phyloP scores from a whole-genome alignment of 2,797 vertebrate genomes.

The Fistularia tabacaria region DNA sequence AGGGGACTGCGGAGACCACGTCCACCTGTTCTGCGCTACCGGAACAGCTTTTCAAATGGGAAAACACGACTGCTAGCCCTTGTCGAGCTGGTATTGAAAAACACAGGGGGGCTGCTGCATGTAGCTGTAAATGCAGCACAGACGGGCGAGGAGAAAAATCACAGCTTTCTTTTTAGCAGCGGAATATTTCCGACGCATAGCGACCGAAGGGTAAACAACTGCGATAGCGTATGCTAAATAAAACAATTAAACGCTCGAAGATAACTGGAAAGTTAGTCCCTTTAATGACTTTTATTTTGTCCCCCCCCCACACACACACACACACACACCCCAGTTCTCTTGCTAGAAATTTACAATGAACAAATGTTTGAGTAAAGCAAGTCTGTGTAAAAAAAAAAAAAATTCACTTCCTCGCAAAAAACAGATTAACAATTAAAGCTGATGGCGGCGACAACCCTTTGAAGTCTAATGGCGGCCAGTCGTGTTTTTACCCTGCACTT shows the following conservation, averaged over 20 bases:
- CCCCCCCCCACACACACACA: constrained; percentile 7
- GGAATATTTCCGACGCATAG: constrained; percentile 2
- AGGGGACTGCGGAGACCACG: constrained; percentile 43
- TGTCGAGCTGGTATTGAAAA: too few species aligned
- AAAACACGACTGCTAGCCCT: constrained; percentile 1
- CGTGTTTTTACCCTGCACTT: constrained; percentile 23
- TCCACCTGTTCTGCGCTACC: constrained; percentile 53
- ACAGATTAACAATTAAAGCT: constrained; percentile 61
- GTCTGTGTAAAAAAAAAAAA: constrained; percentile 24
- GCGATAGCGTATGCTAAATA: not conserved
- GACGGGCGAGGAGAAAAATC: not conserved
- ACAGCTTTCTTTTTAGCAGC: constrained; percentile 2
- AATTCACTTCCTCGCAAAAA: constrained; percentile 43
- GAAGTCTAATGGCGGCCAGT: constrained; percentile 44
- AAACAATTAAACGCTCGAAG: not conserved
- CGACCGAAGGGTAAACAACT: constrained; percentile 7
- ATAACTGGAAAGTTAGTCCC: constrained; percentile 2
- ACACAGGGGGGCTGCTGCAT: too few species aligned
- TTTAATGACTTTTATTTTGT: constrained; percentile 17
- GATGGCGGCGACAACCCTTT: constrained; percentile 41
- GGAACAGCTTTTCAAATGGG: constrained; percentile 15
- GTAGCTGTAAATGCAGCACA: too few species aligned
- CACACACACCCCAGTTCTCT: constrained; percentile 1
- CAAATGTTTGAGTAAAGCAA: constrained; percentile 45
- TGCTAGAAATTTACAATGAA: constrained; percentile 27